Base-by-base conservation (phyloP, 1,140 invertebrate genomes). In the Zophobas morio region DNA sequence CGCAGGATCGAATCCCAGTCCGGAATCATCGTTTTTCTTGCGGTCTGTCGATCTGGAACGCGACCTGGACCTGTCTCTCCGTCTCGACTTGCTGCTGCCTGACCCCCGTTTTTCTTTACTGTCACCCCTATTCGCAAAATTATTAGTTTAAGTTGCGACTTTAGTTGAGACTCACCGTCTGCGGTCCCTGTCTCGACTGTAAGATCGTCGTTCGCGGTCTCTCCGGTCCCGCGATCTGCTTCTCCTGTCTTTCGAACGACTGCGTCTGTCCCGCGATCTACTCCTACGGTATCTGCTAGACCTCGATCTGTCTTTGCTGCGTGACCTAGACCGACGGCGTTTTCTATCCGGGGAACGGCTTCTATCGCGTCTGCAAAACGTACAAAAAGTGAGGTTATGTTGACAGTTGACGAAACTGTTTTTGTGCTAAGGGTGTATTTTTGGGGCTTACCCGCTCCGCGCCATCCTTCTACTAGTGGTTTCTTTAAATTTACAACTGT, bases 1-100 rank as follows among this genome's bases (percentile, higher is more conserved):
- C 46, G 92, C 91, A 47, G 92, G 91, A 84, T 94, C 92, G 86
- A 94, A 95, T 1, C 82, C 71, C 40, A 85, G 76, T 2, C 80
- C 81, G 36, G 88, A 86, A 80, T 89, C 87, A 76, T 92, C 90
- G 77, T 90, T 88, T 84, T 93, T 92, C 76, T 86, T 85, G 78
- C 88, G 88, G 77, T 89, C 88, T 80, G 87, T 88, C 37, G 83
- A 82, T 42, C 78, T 47, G 3, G 86, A 86, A 53, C 85, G 82
- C 0, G 89, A 89, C 78, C 87, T 87, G 36, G 79, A 79, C 42
- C 75, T 80, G 34, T 82, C 79, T 0, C 82, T n/a, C 51, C 78
- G 47, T 5, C 78, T 71, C 0, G 76, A 76, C 75, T 82, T 81
- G 39, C 60, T 63, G 8, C 74, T 82, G 37, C 86, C 84, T 82